Conservation (phyloP, 1,140 invertebrate genomes). For the Ceratosolen fusciceps region DNA sequence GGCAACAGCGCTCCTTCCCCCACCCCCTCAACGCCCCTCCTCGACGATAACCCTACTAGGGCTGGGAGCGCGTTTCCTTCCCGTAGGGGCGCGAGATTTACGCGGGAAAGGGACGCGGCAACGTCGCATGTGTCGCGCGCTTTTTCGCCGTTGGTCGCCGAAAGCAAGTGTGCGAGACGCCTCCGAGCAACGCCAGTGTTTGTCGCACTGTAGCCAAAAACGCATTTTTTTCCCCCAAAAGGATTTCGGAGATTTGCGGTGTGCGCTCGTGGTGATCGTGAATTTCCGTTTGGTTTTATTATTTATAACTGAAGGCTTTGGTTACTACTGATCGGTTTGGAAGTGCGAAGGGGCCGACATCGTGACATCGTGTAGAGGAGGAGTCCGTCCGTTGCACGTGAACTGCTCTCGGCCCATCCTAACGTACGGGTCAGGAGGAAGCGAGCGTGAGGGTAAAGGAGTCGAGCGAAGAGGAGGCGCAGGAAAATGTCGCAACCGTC, state of each 20-base stretch:
- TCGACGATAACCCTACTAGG: not conserved
- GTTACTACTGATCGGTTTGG: too few relatives aligned
- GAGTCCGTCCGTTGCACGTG: too few relatives aligned
- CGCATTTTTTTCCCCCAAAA: not conserved
- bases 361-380: not conserved
- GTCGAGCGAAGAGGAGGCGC: not conserved
- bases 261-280: too few relatives aligned
- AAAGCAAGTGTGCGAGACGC: not conserved
- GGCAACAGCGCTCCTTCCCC: not conserved
- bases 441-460: not conserved
- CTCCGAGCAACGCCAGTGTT: not conserved
- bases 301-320: not conserved
- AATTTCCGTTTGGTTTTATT: too few relatives aligned
- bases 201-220: conserved; percentile 24
- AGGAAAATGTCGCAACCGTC: conserved; percentile 78
- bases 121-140: conserved; percentile 34
- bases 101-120: conserved; percentile 42
- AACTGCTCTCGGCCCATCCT: not conserved
- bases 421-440: not conserved
- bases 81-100: not conserved
- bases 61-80: not conserved
- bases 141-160: not conserved
- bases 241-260: too few relatives aligned
- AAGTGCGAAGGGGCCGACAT: too few relatives aligned
- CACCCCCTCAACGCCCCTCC: not conserved